Conservation (phyloP, 1,140 invertebrate genomes). For the Scaptomyza pallida region DNA sequence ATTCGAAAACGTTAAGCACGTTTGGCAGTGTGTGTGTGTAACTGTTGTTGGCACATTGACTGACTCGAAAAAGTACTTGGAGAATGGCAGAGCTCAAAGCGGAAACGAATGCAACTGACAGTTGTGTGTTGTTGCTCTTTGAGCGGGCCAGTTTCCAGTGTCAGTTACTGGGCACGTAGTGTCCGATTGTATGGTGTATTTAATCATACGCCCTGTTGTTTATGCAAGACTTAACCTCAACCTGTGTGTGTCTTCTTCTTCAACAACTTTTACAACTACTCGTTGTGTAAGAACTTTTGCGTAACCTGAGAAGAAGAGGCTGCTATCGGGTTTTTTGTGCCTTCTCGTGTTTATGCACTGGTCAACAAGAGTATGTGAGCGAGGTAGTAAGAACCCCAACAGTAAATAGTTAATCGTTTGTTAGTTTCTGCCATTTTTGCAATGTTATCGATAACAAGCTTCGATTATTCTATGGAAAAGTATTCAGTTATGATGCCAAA, state of each 20-base stretch:
- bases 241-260: conserved; percentile 23
- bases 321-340: not conserved
- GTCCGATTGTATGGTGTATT: conserved; percentile 38
- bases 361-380: conserved; percentile 18
- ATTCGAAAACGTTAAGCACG: conserved; percentile 20
- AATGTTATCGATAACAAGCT: no score
- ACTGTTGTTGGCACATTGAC: conserved; percentile 30
- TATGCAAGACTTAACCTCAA: conserved; percentile 49
- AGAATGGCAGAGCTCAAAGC: conserved; percentile 34
- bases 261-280: no score
- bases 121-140: conserved; percentile 1
- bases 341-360: conserved; percentile 22
- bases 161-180: conserved; percentile 23
- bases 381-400: no score
- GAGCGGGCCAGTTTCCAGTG: no score
- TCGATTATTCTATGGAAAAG: no score
- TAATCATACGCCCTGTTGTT: conserved; percentile 13
- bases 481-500: no score
- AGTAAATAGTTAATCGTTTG: no score
- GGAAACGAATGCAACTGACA: conserved; percentile 38
- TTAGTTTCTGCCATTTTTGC: no score
- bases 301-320: conserved; percentile 32
- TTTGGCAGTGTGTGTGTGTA: conserved; percentile 12
- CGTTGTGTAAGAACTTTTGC: conserved; percentile 41
- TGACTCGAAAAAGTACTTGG: conserved; percentile 29